Conservation (phyloP, 2,113 vertebrate genomes). For the Xiphophorus hellerii region DNA sequence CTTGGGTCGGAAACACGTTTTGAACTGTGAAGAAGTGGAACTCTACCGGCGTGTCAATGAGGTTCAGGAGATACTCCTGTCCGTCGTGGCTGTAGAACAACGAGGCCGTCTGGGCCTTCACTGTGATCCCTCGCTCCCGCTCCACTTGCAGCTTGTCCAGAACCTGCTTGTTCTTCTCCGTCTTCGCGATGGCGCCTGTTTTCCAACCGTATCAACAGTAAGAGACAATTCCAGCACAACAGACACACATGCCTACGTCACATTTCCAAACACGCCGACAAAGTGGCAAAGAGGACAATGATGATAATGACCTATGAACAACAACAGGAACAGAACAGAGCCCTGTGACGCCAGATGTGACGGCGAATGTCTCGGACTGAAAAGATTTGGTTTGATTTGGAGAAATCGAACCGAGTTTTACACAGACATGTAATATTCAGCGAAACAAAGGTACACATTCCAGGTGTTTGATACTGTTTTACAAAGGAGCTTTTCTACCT, state of each 20-base stretch:
- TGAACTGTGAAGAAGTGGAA: neutral
- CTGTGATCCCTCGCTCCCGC: conserved; percentile 95
- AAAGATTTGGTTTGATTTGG: neutral
- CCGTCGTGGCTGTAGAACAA: conserved; percentile 86
- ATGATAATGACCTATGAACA: too few relatives aligned
- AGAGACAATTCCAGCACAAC: neutral
- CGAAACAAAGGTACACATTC: neutral
- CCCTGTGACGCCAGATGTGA: too few relatives aligned
- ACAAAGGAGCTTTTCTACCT: conserved; percentile 70
- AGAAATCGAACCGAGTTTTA: too few relatives aligned
- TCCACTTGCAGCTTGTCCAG: conserved; percentile 98
- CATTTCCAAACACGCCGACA: neutral
- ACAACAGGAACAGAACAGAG: too few relatives aligned
- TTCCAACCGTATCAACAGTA: conserved; percentile 9
- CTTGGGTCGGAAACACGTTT: too few relatives aligned
- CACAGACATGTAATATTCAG: too few relatives aligned
- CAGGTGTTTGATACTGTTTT: neutral
- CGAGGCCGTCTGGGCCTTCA: conserved; percentile 98
- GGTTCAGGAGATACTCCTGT: conserved; percentile 91
- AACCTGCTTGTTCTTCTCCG: conserved; percentile 91
- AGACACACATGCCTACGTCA: neutral
- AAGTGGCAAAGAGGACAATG: neutral
- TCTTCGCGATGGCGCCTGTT: conserved; percentile 92
- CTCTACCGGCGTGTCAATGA: conserved; percentile 96
- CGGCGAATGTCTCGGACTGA: too few relatives aligned